Conservation (phyloP, 2,113 vertebrate species). For the Riparia riparia region DNA sequence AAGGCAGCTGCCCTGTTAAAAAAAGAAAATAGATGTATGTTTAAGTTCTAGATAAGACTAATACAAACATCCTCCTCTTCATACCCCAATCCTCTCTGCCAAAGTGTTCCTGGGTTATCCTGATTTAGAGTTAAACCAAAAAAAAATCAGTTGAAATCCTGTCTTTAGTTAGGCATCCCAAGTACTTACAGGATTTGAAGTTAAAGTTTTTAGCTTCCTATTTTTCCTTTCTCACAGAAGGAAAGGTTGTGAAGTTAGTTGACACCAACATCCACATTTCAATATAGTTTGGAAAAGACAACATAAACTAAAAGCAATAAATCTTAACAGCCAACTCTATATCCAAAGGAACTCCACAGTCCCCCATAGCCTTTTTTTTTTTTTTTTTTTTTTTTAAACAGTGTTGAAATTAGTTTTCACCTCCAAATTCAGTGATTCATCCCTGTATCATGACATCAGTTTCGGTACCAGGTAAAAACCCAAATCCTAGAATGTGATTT, state of each 20-base stretch:
- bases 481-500: slow-evolving; percentile 38
- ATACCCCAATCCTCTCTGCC: not conserved
- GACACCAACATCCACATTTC: not conserved
- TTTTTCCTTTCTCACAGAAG: not conserved
- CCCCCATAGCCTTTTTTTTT: not conserved
- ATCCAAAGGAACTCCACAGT: not conserved
- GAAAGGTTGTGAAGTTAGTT: not conserved
- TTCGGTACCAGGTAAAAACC: slow-evolving; percentile 22
- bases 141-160: not conserved
- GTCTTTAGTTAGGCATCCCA: not conserved
- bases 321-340: not conserved
- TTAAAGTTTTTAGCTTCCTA: not conserved
- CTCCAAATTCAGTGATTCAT: not conserved
- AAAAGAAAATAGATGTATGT: not conserved
- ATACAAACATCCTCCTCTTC: not conserved
- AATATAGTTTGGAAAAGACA: not conserved
- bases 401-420: not conserved
- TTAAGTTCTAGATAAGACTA: not conserved
- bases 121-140: not conserved
- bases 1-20: not conserved
- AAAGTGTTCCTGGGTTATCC: not conserved
- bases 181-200: not conserved
- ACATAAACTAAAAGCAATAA: not conserved
- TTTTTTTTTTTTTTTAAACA: not conserved
- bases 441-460: not conserved